Conservation (phyloP, 2,888 invertebrate genomes). For the Leptopterna dolabrata region DNA sequence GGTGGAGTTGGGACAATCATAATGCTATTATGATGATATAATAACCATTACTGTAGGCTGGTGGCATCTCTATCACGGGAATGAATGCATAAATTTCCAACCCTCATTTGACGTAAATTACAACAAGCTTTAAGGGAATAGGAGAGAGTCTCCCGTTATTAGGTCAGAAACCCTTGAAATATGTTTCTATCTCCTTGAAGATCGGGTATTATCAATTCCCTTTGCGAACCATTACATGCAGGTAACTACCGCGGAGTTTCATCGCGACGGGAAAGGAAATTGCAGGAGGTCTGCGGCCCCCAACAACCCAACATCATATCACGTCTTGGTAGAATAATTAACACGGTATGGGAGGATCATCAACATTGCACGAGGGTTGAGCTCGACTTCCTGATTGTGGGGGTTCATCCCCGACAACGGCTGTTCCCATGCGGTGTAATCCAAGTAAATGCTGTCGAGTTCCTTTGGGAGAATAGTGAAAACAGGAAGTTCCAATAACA, state of each 20-base stretch:
- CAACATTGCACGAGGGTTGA: neutral
- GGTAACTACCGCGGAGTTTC: neutral
- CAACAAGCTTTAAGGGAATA: neutral
- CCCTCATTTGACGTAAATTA: neutral
- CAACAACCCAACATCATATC: neutral
- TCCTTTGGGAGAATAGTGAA: neutral
- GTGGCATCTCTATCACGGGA: neutral
- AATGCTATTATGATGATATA: too few species aligned
- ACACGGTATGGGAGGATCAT: neutral
- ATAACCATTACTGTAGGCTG: too few species aligned
- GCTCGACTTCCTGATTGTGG: neutral
- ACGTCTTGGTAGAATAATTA: neutral
- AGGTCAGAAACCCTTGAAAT: slow-evolving; percentile 7
- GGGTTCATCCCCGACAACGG: neutral
- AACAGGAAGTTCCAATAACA: neutral
- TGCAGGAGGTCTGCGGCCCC: neutral
- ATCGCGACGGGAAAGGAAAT: neutral
- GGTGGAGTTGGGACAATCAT: too few species aligned
- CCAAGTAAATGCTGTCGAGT: neutral
- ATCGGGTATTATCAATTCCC: slow-evolving; percentile 13
- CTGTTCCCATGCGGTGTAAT: neutral
- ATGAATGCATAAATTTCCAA: neutral
- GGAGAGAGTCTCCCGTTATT: neutral
- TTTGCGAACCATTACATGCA: neutral
- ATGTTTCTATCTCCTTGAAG: neutral